A percentile compares a stretch with the other conserved stretches of the same genome.
These are phyloP conservation scores for Bufo bufo DNA, from an alignment of 2,113 vertebrate species.

Conservation along the genomic window DNA sequence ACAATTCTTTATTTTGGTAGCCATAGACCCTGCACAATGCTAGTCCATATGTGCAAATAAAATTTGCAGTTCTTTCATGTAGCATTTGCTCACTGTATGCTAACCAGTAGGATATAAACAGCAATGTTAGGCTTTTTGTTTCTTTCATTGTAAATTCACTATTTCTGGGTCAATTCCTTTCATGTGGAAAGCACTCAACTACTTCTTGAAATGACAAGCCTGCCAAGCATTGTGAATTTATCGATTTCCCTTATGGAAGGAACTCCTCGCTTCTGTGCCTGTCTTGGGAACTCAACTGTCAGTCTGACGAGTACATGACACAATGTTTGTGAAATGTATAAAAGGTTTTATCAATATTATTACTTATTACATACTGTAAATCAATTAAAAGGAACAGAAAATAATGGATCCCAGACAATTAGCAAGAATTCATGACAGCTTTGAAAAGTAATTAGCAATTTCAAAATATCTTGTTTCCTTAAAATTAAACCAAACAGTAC, in stretches of 20 bases:
- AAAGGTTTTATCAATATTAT: slow-evolving; percentile 11
- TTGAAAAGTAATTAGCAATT: background rate
- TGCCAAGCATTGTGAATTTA: slow-evolving; percentile 44
- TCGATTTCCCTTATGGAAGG: slow-evolving; percentile 44
- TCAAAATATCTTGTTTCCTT: background rate
- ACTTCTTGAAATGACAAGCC: slow-evolving; percentile 46
- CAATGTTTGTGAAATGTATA: background rate
- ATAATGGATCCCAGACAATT: background rate
- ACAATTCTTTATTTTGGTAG: background rate
- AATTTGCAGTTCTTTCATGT: background rate
- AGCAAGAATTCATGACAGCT: background rate
- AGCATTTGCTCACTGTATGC: background rate
- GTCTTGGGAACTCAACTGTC: slow-evolving; percentile 29
- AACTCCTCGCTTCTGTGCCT: slow-evolving; percentile 2
- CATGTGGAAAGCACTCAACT: slow-evolving; percentile 46
- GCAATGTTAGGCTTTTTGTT: slow-evolving; percentile 14
- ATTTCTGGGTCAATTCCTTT: slow-evolving; percentile 53
- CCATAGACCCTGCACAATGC: background rate
- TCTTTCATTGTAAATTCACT: background rate
- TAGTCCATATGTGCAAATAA: too few relatives aligned
- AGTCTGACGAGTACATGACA: background rate
- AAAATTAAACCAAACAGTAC: too few relatives aligned
- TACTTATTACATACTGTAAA: background rate
- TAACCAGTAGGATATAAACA: slow-evolving; percentile 11
- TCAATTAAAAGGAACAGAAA: slow-evolving; percentile 14